Base-by-base conservation (phyloP, 2,113 vertebrate species). In the Pelecanoides urinatrix region DNA sequence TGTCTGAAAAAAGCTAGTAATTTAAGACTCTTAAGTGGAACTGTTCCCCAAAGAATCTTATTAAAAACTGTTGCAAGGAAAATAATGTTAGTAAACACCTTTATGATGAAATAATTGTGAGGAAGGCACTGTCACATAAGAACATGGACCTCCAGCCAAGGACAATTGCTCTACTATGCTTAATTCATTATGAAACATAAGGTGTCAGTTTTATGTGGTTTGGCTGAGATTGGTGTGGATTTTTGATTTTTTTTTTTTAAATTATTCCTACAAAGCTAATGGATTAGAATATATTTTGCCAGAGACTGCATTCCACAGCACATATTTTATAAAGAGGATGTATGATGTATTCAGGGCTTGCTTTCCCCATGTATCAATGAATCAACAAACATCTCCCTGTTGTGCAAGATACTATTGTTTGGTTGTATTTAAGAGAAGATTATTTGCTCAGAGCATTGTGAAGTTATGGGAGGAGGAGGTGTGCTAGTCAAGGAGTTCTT, bases 291-390 rank as follows among this genome's bases (percentile, higher is more conserved):
- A 94, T 78, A 91, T 92, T 95, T 97, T 98, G 75, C 91, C 95
- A 95, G 92, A 97, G 86, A 96, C 67, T 86, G 61, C 71, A 81
- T 92, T 93, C 92, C 45, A 9, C 27, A 93, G 86, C 90, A 97
- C 77, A 44, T 94, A 96, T 95, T 96, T 97, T 97, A 92, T 83
- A 74, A 79, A 94, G 80, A 95, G 94, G 82, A 91, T 38, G 23
- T 36, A 75, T 3, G 8, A 86, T 38, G 26, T 36, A 50, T 79
- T 90, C 86, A 79, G 81, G 72, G 40, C 71, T 92, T 40, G 9
- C 55, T 72, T 84, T 83, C 74, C 53, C 53, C 58, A 82, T 18
- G 55, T 88, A 80, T 4, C 63, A 78, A 85, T 59, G 75, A 87
- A 78, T 82, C 80, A 92, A 87, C 62, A 85, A 88, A 81, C 74